These are phyloP conservation scores for Pygoscelis antarcticus DNA, from an alignment of 2,113 vertebrate genomes.

Conservation along the genomic window DNA sequence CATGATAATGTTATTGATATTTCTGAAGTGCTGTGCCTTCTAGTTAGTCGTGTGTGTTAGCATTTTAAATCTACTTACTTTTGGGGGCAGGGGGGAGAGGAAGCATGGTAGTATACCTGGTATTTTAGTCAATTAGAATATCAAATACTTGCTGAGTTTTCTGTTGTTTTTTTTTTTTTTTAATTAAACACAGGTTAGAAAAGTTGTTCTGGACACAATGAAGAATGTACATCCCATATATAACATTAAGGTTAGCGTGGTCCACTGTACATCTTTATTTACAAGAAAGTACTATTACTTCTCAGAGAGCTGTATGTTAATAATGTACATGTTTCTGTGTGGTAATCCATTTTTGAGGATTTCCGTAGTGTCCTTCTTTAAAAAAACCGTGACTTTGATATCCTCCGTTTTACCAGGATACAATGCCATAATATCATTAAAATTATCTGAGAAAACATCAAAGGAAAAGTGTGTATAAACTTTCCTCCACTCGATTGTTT, in stretches of 20 bases:
- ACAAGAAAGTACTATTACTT: neutral
- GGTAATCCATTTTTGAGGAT: neutral
- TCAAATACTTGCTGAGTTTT: neutral
- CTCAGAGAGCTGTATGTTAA: neutral
- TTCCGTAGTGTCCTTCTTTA: neutral
- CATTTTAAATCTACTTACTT: neutral
- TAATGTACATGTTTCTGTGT: neutral
- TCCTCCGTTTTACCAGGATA: neutral
- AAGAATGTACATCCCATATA: conserved; percentile 99
- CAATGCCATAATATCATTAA: neutral
- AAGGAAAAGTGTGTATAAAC: neutral
- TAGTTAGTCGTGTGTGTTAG: neutral
- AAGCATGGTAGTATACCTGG: neutral
- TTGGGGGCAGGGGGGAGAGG: neutral
- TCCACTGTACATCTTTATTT: neutral
- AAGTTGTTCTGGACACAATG: conserved; percentile 96
- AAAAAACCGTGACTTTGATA: neutral
- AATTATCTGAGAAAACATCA: neutral
- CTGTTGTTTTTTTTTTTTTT: neutral
- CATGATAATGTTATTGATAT: neutral
- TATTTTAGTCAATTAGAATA: neutral
- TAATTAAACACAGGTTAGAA: conserved; percentile 84
- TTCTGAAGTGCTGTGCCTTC: neutral
- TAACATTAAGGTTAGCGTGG: conserved; percentile 90
- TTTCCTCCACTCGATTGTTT: neutral